phyloP scores from a whole-genome alignment of 2,113 vertebrate genomes.

The Boulengerochromis microlepis region DNA sequence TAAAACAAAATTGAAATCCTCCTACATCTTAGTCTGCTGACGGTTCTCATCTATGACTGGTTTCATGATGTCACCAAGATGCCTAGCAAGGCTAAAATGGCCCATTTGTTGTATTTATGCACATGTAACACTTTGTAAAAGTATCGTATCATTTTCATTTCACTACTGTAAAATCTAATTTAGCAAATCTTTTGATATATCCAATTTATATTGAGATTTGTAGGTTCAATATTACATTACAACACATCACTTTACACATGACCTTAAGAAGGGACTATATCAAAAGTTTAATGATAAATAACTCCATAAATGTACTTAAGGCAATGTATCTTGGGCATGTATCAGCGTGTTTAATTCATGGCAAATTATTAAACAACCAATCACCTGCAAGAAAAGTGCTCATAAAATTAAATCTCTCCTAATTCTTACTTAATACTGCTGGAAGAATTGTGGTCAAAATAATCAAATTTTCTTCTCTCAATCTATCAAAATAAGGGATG shows the following conservation, averaged over 20 bases:
- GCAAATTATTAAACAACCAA: neutral
- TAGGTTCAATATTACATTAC: neutral
- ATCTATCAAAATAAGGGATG: neutral
- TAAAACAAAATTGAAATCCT: neutral
- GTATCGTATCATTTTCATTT: neutral
- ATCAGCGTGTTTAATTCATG: neutral
- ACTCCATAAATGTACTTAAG: neutral
- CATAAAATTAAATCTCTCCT: neutral
- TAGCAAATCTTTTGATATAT: neutral
- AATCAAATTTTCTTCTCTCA: neutral
- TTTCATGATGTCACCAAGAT: neutral
- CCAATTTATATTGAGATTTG: neutral
- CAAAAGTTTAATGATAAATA: neutral
- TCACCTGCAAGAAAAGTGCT: neutral
- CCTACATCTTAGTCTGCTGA: neutral
- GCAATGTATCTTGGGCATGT: neutral
- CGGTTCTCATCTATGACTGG: neutral
- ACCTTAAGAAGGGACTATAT: neutral
- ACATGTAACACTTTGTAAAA: neutral
- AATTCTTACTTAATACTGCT: neutral
- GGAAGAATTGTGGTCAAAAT: neutral
- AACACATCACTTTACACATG: neutral
- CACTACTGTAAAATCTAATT: neutral
- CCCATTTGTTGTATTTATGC: neutral
- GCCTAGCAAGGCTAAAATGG: neutral